Base-by-base conservation (phyloP, 2,113 vertebrate species). In the Anarrhichthys ocellatus region DNA sequence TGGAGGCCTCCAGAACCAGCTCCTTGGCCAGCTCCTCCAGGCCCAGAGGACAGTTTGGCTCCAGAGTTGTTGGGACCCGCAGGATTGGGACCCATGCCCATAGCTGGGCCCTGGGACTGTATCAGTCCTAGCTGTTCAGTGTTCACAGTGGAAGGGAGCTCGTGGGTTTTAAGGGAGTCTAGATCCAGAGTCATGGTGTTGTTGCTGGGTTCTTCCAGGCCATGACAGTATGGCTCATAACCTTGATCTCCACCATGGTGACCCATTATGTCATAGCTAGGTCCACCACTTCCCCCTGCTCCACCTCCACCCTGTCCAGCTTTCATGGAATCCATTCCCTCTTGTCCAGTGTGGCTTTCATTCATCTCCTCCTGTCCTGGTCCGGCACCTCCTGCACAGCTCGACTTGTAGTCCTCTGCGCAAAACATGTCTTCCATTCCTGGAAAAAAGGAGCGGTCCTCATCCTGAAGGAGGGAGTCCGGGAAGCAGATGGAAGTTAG, bases 341-440 rank as follows among this genome's bases (percentile, higher is more conserved):
- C 95, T 75, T 63, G 95, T 44, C 81, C 95, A 17, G 29, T 56
- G 84, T 54, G 94, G 61, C 90, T 87, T 3, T 95, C 92, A 0
- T 94, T 89, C 89, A 95, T 90, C 88, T 92, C 96, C 2, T 95
- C 91, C 20, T 95, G 95, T 0, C 93, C 89, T 34, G 96, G 96
- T 34, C 94, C 78, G 0, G 89, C 91, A 18, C 96, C 97, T 24
- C 96, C 97, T 0, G 90, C 77, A 1, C 94, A 96, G 67, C 96
- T 96, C 0, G 96, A 87, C 85, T 98, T 98, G 52, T 96, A 98
- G 27, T 98, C 97, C 0, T 98, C 97, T 0, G 95, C 91, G 0
- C 97, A 97, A 22, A 99, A 99, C 97, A 99, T 99, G 93, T 99
- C 97, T 75, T 98, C 97, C 97, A 98, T 98, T 24, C 96, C 97